Evolutionary conservation across 2,797 vertebrate genomes (phyloP), one percentile per base, ranked within the genome.

Genomic region (Spinus olivaceus): DNA sequence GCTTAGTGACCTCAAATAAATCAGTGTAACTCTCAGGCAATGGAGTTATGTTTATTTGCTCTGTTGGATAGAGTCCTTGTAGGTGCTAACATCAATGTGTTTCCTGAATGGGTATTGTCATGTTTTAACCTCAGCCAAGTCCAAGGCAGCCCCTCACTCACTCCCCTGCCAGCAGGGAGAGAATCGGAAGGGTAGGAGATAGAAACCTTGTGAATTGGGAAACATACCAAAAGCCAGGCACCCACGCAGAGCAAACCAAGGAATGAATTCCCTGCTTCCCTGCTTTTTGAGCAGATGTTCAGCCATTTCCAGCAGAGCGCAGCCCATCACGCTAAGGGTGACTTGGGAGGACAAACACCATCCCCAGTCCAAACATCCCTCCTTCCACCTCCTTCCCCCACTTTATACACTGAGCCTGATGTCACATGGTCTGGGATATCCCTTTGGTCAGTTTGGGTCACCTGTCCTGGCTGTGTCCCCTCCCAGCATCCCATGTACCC

Each of bases 401-500:
- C 7, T 41, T 27, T 16, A 17, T 42, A 42, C 19, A 24, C 13
- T 6, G 27, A 76, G 7, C 27, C 8, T 56, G 70, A 21, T 81
- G 30, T 6, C 23, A 69, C 5, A 61, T 0, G 1, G 9, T n/a
- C 32, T 88, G 63, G 32, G 28, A 42, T 18, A 12, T 37, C 20
- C 13, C 32, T 81, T 28, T 30, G 27, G 19, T 49, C 63, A 28
- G 6, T 4, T 23, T 49, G 27, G 32, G 22, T 56, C 27, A 61
- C 23, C 27, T 49, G 7, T 81, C 16, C 32, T 5, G 2, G 1
- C 23, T 69, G 32, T 56, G 49, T 18, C 23, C 16, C 14, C 8
- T 56, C 20, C 13, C 27, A 74, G 1, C 3, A 12, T 10, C 61
- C 15, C 54, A 20, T 0, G 13, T 5, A 17, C 4, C 5, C 16